A percentile compares a stretch with the other conserved stretches of the same genome.
These are phyloP conservation scores for Caenorhabditis wallacei DNA, from an alignment of 2,888 invertebrate species.

Conservation along the genomic window DNA sequence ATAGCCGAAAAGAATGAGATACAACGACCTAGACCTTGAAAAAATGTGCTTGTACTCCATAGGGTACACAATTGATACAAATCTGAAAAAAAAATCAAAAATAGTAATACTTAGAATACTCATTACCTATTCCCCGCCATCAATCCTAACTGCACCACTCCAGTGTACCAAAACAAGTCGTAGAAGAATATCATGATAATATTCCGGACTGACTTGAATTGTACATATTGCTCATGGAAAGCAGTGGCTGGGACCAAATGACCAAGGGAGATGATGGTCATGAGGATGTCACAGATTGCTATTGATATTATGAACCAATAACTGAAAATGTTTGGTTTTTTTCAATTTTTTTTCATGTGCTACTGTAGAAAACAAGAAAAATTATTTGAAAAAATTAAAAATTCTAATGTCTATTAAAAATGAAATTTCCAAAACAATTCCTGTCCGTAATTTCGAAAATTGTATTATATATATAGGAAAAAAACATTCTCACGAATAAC, in stretches of 20 bases:
- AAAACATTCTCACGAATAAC: too few relatives aligned
- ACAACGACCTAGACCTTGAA: conserved; percentile 68
- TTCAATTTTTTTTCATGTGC: not conserved
- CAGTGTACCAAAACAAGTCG: conserved; percentile 83
- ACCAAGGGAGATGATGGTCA: conserved; percentile 78
- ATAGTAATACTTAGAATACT: not conserved
- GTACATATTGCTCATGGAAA: conserved; percentile 77
- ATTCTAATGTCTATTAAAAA: too few relatives aligned
- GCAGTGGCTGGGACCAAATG: conserved; percentile 81
- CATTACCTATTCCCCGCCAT: conserved; percentile 81
- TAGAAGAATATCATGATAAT: conserved; percentile 81
- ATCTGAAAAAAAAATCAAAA: conserved; percentile 67
- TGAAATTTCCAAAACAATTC: too few relatives aligned
- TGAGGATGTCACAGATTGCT: conserved; percentile 80
- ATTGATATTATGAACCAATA: conserved; percentile 82
- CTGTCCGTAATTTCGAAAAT: too few relatives aligned
- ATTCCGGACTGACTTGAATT: conserved; percentile 74
- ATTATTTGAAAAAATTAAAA: too few relatives aligned
- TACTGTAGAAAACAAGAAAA: too few relatives aligned
- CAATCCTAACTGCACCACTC: conserved; percentile 79
- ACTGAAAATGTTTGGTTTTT: conserved; percentile 66
- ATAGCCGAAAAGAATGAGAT: conserved; percentile 73
- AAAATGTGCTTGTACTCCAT: conserved; percentile 81
- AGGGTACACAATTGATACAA: conserved; percentile 81
- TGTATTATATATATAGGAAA: too few relatives aligned